Evolutionary conservation across 2,113 vertebrate genomes (phyloP).

Genomic region (Apteryx owenii): DNA sequence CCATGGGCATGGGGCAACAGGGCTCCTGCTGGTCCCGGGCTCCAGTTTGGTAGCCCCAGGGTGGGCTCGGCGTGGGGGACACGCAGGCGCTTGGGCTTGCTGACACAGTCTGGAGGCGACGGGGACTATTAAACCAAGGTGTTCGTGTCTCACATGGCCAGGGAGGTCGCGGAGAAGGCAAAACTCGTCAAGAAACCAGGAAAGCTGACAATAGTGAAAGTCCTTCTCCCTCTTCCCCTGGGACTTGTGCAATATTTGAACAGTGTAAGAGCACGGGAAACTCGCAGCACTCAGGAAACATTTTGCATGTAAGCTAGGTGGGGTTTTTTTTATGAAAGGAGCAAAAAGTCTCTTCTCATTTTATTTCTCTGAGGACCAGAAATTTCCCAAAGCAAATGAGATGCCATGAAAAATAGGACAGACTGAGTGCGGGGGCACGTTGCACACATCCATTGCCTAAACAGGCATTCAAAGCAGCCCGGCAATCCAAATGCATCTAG

Average conservation of each 20-base stretch:
- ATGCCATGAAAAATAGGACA: background rate
- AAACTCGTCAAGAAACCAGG: background rate
- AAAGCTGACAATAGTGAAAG: background rate
- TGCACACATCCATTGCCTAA: background rate
- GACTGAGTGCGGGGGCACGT: background rate
- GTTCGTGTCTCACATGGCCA: background rate
- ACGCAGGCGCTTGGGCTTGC: too few relatives aligned
- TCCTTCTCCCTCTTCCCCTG: background rate
- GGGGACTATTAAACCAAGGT: background rate
- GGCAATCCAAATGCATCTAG: background rate
- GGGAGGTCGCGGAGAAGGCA: background rate
- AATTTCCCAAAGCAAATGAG: background rate
- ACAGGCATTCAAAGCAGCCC: background rate
- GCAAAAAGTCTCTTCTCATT: background rate
- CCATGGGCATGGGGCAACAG: too few relatives aligned
- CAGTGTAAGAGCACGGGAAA: background rate
- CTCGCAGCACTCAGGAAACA: background rate
- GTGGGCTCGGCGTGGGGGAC: too few relatives aligned
- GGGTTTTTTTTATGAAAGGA: background rate
- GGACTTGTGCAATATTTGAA: background rate
- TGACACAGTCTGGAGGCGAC: accelerated
- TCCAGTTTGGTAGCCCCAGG: too few relatives aligned
- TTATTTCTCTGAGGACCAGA: background rate
- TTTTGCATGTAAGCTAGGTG: background rate
- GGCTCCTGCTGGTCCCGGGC: too few relatives aligned